Percentiles rank a stretch among this genome's conserved stretches.
Evolutionary conservation across 2,113 vertebrate genomes (phyloP).

Genomic region (Passer montanus): DNA sequence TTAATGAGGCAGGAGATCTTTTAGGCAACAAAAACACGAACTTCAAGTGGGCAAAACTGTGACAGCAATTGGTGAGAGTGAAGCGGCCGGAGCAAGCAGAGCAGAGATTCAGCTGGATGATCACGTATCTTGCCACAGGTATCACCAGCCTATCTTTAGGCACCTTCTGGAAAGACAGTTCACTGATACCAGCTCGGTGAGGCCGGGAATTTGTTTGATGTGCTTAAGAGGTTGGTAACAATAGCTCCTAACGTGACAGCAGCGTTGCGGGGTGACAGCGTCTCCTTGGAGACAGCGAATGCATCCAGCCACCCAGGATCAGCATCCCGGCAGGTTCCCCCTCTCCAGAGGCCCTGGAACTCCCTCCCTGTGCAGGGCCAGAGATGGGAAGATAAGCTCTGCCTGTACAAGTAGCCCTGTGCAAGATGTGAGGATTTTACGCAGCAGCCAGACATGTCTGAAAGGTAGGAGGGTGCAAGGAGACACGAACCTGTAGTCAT

Average conservation of each 20-base stretch:
- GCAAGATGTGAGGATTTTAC: slow-evolving; percentile 47
- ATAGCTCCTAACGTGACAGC: slow-evolving; percentile 58
- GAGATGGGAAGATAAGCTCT: slow-evolving; percentile 52
- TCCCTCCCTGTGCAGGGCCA: neutral
- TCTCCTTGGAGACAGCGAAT: slow-evolving; percentile 68
- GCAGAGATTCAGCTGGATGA: neutral
- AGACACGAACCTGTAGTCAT: slow-evolving; percentile 30
- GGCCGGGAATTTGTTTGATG: slow-evolving; percentile 61
- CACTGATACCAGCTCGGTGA: neutral
- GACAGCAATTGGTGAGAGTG: neutral
- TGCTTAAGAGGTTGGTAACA: slow-evolving; percentile 64
- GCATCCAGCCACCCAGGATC: neutral
- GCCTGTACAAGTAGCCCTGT: slow-evolving; percentile 40
- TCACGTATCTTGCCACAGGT: neutral
- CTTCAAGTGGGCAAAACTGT: neutral
- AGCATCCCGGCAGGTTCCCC: slow-evolving; percentile 29
- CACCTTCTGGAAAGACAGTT: neutral
- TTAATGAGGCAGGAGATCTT: neutral
- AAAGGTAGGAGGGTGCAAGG: slow-evolving; percentile 82
- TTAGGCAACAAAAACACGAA: neutral
- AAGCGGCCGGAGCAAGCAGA: neutral
- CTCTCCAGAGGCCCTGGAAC: neutral
- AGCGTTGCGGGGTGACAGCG: slow-evolving; percentile 70
- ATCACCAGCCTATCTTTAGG: slow-evolving; percentile 20
- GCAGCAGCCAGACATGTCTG: slow-evolving; percentile 83